Evolutionary conservation across 2,888 invertebrate species (phyloP).

Genomic region (Entomobrya proxima): DNA sequence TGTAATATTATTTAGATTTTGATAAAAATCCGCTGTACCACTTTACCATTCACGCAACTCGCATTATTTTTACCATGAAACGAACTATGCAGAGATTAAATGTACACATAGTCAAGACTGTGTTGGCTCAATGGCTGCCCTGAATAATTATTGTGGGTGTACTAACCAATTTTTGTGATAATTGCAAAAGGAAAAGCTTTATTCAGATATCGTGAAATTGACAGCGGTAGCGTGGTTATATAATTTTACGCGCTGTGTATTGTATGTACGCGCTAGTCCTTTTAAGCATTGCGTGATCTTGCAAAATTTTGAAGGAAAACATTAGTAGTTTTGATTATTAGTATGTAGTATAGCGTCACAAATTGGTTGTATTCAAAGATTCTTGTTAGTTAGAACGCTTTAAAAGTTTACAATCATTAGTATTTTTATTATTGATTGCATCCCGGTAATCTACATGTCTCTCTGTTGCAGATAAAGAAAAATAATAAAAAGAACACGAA

Average conservation of each 20-base stretch:
- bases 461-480: neutral
- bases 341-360: no score
- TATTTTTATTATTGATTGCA: conserved; percentile 9
- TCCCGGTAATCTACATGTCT: neutral
- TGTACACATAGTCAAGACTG: conserved; percentile 1
- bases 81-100: no score
- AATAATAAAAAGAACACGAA: neutral
- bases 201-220: conserved; percentile 10
- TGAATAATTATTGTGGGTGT: conserved; percentile 54
- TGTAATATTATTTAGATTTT: neutral
- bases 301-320: no score
- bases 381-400: neutral
- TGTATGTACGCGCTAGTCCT: no score
- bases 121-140: conserved; percentile 23
- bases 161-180: conserved; percentile 42
- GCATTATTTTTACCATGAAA: no score
- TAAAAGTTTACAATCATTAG: conserved; percentile 11
- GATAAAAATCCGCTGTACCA: conserved; percentile 9
- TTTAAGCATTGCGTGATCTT: no score
- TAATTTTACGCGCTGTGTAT: no score
- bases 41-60: no score
- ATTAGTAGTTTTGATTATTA: no score
- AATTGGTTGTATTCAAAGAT: no score
- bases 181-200: conserved; percentile 23
- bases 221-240: neutral